A percentile compares a stretch with the other conserved stretches of the same genome.
Conservation (phyloP, 2,888 invertebrate species). For the Cataglyphis altisquamis region DNA sequence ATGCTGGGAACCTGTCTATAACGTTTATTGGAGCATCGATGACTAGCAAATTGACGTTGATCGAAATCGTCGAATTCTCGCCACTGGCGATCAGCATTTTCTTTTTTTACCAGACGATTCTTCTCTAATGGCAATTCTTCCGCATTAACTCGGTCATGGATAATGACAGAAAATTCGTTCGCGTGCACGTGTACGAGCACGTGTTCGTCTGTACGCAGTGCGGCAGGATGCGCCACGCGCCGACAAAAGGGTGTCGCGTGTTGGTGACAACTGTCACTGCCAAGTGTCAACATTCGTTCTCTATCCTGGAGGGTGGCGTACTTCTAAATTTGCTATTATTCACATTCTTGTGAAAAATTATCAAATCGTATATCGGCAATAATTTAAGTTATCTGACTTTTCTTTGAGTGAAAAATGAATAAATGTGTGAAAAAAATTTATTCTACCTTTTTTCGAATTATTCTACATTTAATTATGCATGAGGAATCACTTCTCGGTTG, state of each 20-base stretch:
- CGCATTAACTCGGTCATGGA: conserved; percentile 11
- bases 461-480: no score
- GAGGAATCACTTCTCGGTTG: no score
- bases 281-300: conserved; percentile 70
- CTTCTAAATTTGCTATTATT: conserved; percentile 11
- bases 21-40: conserved; percentile 60
- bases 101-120: conserved; percentile 29
- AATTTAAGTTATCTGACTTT: background rate
- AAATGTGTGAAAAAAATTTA: no score
- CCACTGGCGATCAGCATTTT: conserved; percentile 35
- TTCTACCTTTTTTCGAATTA: no score
- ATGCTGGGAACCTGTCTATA: conserved; percentile 52
- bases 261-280: conserved; percentile 76
- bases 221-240: conserved; percentile 66
- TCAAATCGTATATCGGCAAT: background rate
- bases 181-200: conserved; percentile 45
- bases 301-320: conserved; percentile 21
- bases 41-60: conserved; percentile 63
- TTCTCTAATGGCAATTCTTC: conserved; percentile 26
- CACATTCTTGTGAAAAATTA: background rate
- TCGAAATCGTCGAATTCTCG: conserved; percentile 46
- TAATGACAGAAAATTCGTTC: conserved; percentile 44
- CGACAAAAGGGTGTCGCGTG: conserved; percentile 67
- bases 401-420: background rate
- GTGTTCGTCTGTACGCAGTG: conserved; percentile 53